Base-by-base conservation (phyloP, 2,888 invertebrate genomes). In the Drosophila nr. medialis region DNA sequence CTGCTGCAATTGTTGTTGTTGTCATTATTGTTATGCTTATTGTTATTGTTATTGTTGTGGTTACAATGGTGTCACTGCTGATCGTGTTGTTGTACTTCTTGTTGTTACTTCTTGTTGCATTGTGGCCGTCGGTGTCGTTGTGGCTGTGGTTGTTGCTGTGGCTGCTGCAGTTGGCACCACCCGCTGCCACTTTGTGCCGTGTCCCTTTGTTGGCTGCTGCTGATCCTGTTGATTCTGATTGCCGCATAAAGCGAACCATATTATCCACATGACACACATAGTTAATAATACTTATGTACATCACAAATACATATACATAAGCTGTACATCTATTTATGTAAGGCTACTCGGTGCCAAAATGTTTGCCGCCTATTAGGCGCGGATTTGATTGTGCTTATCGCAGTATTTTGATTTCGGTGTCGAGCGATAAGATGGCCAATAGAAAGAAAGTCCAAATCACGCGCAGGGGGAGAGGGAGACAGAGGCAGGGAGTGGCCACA, bases 351-450 rank as follows among this genome's bases (percentile, higher is more conserved):
- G 13, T 15, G 29, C 21, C 11, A 15, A 62, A 64, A 60, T 30
- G 3, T 49, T 72, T 70, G 84, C 72, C 79, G 69, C 59, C 83
- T 74, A 72, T 79, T 75, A 79, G 84, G 79, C 83, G 81, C 70
- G 27, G 34, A 53, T 56, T 60, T 51, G 38, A 42, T 13, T 42
- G 15, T 6, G 62, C 69, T 85, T 74, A 82, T 85, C 85, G 53
- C 30, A 7, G 18, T 42, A 55, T 54, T 69, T 51, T 34, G 6
- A 49, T 42, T 58, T 32, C n/a, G 38, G 27, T 64, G 30, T 7
- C 27, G 18, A 8, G 40, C 34, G 84, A 78, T 78, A 78, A 69
- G 56, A 51, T 32, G 49, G 24, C 38, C 24, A 6, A 18, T 21
- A 30, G 50, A 36, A 34, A 18, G 29, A 65, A 30, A 21, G 29